Base-by-base conservation (phyloP, 2,888 invertebrate genomes). In the Ctenicera cuprea region DNA sequence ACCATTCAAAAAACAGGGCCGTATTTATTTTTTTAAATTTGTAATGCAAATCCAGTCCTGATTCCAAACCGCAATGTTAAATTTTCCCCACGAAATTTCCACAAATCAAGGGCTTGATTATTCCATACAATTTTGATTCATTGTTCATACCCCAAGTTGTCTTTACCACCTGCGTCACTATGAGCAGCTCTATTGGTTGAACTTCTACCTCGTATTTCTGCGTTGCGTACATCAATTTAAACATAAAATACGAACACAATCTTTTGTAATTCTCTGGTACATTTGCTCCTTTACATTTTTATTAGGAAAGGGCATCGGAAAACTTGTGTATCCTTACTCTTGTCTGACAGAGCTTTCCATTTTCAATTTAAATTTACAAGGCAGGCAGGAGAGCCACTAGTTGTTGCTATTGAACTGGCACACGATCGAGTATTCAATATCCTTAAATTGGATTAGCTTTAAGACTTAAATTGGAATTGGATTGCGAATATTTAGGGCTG, bases 321-420 rank as follows among this genome's bases (percentile, higher is more conserved):
- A 50, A n/a, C 22, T 2, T 20, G 50, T n/a, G 50, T 20, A n/a
- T 50, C 4, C 12, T n/a, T 50, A 12, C 12, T 50, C 22, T 20
- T 26, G n/a, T 22, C 12, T 26, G 22, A 22, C 12, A 12, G 20
- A 50, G 22, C 22, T 50, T 22, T 26, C 50, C 22, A 22, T 50
- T 50, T 50, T 12, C 50, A 50, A 50, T 50, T 50, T 50, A 26
- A 48, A 48, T 48, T 48, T 48, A 48, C 18, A 48, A 48, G 18
- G 12, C 3, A 22, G 48, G 38, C 38, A 38, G 14, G 9, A 45
- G 45, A 9, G 14, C 18, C 14, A 9, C 45, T 43, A 16, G 16
- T 43, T 26, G 50, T 50, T 22, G 22, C 12, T 22, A 22, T 5
- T 12, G 50, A 50, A 26, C 50, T 50, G 20, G 14, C 14, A 50